A percentile compares a stretch with the other conserved stretches of the same genome.
Conservation (phyloP, 2,888 invertebrate species). For the Drosophila subsilvestris region DNA sequence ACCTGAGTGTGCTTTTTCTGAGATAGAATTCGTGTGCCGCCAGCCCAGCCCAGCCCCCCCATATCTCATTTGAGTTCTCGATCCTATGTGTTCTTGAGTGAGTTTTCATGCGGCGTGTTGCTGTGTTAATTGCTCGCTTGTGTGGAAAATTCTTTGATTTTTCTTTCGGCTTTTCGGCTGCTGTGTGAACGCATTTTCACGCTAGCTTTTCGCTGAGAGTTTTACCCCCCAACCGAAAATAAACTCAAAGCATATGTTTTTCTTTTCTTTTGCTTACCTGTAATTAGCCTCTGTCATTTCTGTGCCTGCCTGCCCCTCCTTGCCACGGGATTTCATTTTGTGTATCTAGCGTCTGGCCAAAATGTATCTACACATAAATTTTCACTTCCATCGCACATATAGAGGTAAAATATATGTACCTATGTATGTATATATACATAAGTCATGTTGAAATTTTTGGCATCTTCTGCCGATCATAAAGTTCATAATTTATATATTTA, state of each 20-base stretch:
- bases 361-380: slow-evolving; percentile 51
- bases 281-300: slow-evolving; percentile 77
- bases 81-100: slow-evolving; percentile 41
- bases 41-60: slow-evolving; percentile 10
- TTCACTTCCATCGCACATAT: slow-evolving; percentile 33
- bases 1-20: slow-evolving; percentile 4
- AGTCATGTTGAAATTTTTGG: slow-evolving; percentile 49
- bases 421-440: slow-evolving; percentile 16
- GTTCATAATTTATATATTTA: slow-evolving; percentile 48
- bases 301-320: slow-evolving; percentile 15
- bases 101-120: slow-evolving; percentile 54
- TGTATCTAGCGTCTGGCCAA: slow-evolving; percentile 51
- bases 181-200: slow-evolving; percentile 74
- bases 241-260: slow-evolving; percentile 56
- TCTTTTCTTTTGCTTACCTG: slow-evolving; percentile 72
- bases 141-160: slow-evolving; percentile 74
- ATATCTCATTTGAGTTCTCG: slow-evolving; percentile 30
- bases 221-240: slow-evolving; percentile 60
- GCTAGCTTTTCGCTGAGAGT: slow-evolving; percentile 49
- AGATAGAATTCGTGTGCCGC: slow-evolving; percentile 3
- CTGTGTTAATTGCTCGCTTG: slow-evolving; percentile 82
- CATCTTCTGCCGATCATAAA: slow-evolving; percentile 46
- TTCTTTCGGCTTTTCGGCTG: slow-evolving; percentile 23
- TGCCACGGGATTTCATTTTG: slow-evolving; percentile 35
- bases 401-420: not conserved